phyloP scores from a whole-genome alignment of 2,113 vertebrate species.

The Cinclus cinclus region DNA sequence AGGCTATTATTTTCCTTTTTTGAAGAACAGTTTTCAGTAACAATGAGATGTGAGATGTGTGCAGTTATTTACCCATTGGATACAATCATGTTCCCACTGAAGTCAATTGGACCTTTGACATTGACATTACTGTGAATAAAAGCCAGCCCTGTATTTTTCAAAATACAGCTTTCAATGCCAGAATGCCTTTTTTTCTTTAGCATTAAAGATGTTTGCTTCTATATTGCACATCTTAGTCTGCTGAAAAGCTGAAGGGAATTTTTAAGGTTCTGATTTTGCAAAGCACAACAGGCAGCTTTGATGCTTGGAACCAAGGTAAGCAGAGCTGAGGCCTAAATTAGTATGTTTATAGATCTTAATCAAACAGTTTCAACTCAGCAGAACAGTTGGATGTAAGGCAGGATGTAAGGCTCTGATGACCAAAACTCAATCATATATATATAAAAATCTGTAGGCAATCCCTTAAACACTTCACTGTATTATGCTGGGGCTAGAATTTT shows the following conservation, averaged over 20 bases:
- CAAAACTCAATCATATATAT: too few relatives aligned
- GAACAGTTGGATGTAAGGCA: too few relatives aligned
- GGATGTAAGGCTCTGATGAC: too few relatives aligned
- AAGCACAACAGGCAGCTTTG: not conserved
- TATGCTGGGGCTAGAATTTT: not conserved
- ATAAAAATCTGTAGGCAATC: too few relatives aligned
- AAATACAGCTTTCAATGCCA: slow-evolving; percentile 35
- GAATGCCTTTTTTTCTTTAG: slow-evolving; percentile 14
- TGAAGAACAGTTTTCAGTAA: slow-evolving; percentile 70
- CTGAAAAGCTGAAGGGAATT: not conserved
- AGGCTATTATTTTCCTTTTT: slow-evolving; percentile 58
- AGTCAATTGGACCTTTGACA: slow-evolving; percentile 55
- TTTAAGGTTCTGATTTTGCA: not conserved
- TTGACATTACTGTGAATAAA: slow-evolving; percentile 16
- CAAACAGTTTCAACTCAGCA: too few relatives aligned
- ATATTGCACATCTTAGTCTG: not conserved
- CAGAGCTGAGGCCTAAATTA: not conserved
- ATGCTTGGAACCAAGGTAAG: not conserved
- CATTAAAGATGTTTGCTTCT: slow-evolving; percentile 28
- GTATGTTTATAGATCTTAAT: not conserved
- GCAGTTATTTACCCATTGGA: slow-evolving; percentile 57
- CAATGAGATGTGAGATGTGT: slow-evolving; percentile 63
- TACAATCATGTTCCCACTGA: slow-evolving; percentile 25
- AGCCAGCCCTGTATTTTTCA: slow-evolving; percentile 11
- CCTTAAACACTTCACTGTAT: not conserved